Percentiles rank a stretch among this genome's conserved stretches.
Evolutionary conservation across 1,140 invertebrate genomes (phyloP).

Genomic region (Lordiphosa collinella): DNA sequence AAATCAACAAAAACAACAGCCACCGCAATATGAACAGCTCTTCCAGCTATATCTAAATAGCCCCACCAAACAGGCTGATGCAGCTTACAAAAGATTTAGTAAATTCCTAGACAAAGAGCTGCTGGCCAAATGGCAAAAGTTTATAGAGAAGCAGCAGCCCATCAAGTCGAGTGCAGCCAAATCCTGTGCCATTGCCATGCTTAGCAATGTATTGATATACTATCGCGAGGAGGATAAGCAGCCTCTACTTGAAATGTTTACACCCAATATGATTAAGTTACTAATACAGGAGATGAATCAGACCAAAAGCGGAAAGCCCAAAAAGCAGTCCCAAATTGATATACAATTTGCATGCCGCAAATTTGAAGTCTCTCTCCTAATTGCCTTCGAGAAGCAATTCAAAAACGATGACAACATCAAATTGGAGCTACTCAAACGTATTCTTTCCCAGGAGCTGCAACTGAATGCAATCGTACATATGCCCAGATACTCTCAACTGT

Average conservation of each 20-base stretch:
- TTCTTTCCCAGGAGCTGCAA: constrained; percentile 15
- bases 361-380: constrained; percentile 26
- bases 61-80: constrained; percentile 18
- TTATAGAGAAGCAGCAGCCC: constrained; percentile 14
- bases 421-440: constrained; percentile 14
- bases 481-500: constrained; percentile 3
- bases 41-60: constrained; percentile 36
- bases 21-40: constrained; percentile 14
- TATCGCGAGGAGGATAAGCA: not conserved
- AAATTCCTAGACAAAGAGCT: constrained; percentile 22
- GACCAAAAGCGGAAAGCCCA: not conserved
- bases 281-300: constrained; percentile 28
- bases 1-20: too few species aligned
- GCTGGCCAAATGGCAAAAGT: constrained; percentile 25
- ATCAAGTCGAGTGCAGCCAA: constrained; percentile 10
- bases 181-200: too few species aligned
- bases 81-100: constrained; percentile 19
- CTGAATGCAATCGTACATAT: constrained; percentile 17
- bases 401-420: constrained; percentile 19
- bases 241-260: constrained; percentile 19
- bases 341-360: constrained; percentile 17
- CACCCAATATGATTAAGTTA: not conserved
- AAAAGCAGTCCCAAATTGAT: constrained; percentile 11
- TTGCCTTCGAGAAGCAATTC: constrained; percentile 25
- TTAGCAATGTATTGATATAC: not conserved